These are phyloP conservation scores for Lamproptera curius DNA, from an alignment of 2,888 invertebrate species.

Conservation along the genomic window DNA sequence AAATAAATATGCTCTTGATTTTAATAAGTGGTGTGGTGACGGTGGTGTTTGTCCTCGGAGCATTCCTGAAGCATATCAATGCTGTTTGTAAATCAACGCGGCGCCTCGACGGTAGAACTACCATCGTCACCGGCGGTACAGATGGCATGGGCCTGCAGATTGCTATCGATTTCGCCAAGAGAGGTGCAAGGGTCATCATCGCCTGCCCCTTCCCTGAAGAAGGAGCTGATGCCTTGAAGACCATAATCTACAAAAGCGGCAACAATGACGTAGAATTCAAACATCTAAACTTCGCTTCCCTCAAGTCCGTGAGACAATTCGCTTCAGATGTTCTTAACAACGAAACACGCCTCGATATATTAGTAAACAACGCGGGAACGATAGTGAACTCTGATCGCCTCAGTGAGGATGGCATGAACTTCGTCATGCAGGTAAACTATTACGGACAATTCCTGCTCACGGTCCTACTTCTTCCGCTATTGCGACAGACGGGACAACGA, in stretches of 20 bases:
- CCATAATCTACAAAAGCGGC: constrained; percentile 80
- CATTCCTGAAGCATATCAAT: constrained; percentile 43
- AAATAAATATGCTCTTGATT: no score
- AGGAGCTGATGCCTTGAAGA: constrained; percentile 67
- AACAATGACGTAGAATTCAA: constrained; percentile 84
- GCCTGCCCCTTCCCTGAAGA: constrained; percentile 62
- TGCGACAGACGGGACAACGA: constrained; percentile 72
- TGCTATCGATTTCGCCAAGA: constrained; percentile 55
- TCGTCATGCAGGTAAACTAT: constrained; percentile 94
- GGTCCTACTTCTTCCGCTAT: constrained; percentile 87
- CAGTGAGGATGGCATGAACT: constrained; percentile 89
- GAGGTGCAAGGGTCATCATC: constrained; percentile 63
- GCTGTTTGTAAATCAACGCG: constrained; percentile 45
- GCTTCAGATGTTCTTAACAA: constrained; percentile 23
- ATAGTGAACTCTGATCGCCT: constrained; percentile 79
- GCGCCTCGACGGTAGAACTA: constrained; percentile 54
- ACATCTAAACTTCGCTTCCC: constrained; percentile 85
- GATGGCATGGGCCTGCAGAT: constrained; percentile 62
- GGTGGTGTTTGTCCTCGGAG: background rate
- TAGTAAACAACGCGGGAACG: constrained; percentile 93
- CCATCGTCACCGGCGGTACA: constrained; percentile 62
- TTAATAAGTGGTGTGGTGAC: no score
- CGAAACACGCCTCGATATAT: constrained; percentile 81
- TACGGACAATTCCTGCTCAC: constrained; percentile 94
- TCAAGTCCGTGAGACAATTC: constrained; percentile 83